phyloP scores from a whole-genome alignment of 2,113 vertebrate genomes.

The Acinonyx jubatus region DNA sequence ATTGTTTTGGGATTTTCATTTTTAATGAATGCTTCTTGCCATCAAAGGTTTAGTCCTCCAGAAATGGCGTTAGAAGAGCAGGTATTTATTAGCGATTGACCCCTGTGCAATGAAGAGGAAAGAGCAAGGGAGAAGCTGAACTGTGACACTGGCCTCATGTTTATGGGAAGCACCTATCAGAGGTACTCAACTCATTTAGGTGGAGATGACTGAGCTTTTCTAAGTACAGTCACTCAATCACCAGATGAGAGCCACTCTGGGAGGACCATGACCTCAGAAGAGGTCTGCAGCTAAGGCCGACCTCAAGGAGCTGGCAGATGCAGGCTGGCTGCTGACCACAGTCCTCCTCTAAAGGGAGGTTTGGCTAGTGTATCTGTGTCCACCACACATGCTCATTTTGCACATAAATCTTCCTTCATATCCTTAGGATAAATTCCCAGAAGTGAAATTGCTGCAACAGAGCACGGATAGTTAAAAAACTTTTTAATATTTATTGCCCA shows the following conservation, averaged over 20 bases:
- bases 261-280: neutral
- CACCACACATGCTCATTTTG: neutral
- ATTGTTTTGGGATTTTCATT: constrained; percentile 3
- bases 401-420: neutral
- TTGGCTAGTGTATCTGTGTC: neutral
- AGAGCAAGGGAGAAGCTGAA: neutral
- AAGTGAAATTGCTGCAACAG: neutral
- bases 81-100: neutral
- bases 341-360: neutral
- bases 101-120: neutral
- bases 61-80: neutral
- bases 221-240: neutral
- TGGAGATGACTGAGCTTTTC: neutral
- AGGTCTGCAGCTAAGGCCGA: neutral
- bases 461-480: neutral
- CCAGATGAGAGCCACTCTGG: neutral
- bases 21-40: neutral
- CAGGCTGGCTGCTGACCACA: neutral
- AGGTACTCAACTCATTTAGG: too few species aligned
- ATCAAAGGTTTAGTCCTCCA: neutral
- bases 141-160: neutral
- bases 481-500: neutral
- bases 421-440: neutral
- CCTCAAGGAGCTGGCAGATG: neutral
- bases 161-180: neutral